Percentiles rank a stretch among this genome's conserved stretches.
These are phyloP conservation scores for Habrosyne pyritoides DNA, from an alignment of 2,888 invertebrate species.

Conservation along the genomic window DNA sequence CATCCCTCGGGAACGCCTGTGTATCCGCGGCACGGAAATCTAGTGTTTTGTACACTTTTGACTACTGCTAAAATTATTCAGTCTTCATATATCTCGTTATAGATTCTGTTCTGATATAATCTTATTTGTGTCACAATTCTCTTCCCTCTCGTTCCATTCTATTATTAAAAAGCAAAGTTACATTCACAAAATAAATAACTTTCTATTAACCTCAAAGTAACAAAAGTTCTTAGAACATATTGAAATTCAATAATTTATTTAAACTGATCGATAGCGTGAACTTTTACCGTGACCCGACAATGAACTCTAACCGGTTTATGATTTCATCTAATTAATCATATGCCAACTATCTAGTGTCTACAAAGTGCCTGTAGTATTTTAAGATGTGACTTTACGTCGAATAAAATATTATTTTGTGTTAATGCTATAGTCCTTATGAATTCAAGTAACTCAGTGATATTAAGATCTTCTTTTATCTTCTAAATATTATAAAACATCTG, in stretches of 20 bases:
- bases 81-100: no score
- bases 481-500: no score
- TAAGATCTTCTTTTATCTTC: no score
- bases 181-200: neutral
- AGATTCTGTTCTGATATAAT: no score
- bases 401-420: neutral
- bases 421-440: neutral
- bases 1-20: no score
- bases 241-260: slow-evolving; percentile 14
- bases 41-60: no score
- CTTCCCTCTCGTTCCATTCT: no score
- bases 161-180: no score
- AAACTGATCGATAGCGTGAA: slow-evolving; percentile 29
- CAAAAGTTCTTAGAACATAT: neutral
- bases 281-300: slow-evolving; percentile 26
- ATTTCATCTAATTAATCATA: slow-evolving; percentile 39
- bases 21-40: no score
- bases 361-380: slow-evolving; percentile 2
- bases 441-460: neutral
- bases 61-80: no score
- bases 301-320: slow-evolving; percentile 38
- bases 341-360: slow-evolving; percentile 13
- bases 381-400: neutral
- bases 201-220: neutral
- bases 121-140: no score